Evolutionary conservation across 2,113 vertebrate species (phyloP), one percentile per base, ranked within the genome.

Genomic region (Forbesichthys papilliferus): DNA sequence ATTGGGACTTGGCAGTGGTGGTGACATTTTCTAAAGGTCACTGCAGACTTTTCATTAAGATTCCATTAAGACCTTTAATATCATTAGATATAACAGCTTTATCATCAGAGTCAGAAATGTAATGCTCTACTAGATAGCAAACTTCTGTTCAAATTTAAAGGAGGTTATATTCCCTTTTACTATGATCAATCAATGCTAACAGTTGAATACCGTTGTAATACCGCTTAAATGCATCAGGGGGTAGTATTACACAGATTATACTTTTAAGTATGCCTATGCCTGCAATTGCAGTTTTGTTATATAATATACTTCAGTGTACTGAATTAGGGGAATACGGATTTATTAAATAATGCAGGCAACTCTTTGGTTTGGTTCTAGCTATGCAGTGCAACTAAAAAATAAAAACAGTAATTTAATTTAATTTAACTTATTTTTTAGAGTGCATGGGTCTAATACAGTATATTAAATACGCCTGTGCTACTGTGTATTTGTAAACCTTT

Each of bases 11-110:
- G 46, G 33, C 66, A 36, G 46, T 33, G n/a, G 46, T 36, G 42
- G 71, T 82, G 72, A 66, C 68, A 82, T 84, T 77, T 76, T 53
- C 49, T 36, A 85, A 82, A 74, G 68, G 76, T 64, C 46, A 68
- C 51, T 36, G 56, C 1, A 1, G 55, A 46, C 64, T 18, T 69
- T 57, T 74, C 61, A 20, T 58, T 64, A 64, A 14, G 49, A 10
- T 47, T 20, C 54, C 12, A 16, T 27, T 63, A 62, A 6, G 36
- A 42, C 36, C 7, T 42, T 42, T 42, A 5, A 42, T 42, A 6
- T 42, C 7, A 6, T 42, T 42, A 54, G 52, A 54, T n/a, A 54
- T 4, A 13, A 27, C 12, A 68, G 36, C 48, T 0, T 11, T 46
- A 12, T 62, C 11, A 60, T 57, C 10, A 51, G 48, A 48, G 5